A percentile compares a stretch with the other conserved stretches of the same genome.
These are phyloP conservation scores for Limenitis camilla DNA, from an alignment of 2,888 invertebrate species.

Conservation along the genomic window DNA sequence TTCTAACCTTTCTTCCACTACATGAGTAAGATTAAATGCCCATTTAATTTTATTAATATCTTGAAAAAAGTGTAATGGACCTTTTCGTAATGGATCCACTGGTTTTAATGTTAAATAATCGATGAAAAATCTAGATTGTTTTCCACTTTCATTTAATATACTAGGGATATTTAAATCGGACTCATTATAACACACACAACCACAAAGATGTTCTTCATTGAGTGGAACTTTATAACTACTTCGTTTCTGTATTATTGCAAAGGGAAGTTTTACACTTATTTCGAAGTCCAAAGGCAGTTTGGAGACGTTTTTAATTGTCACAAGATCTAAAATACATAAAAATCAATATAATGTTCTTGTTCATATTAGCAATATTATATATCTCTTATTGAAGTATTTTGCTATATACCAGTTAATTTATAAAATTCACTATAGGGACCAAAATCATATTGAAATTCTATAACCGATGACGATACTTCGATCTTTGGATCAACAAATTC, in stretches of 20 bases:
- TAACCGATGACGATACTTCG: constrained; percentile 56
- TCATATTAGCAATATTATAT: too few relatives aligned
- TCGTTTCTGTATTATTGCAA: constrained; percentile 57
- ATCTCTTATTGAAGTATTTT: too few relatives aligned
- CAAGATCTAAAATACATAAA: constrained; percentile 55
- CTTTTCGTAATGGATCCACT: constrained; percentile 46
- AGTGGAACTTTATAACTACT: constrained; percentile 49
- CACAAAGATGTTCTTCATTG: constrained; percentile 50
- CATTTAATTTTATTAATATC: constrained; percentile 63
- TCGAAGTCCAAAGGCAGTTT: constrained; percentile 64
- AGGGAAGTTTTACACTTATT: constrained; percentile 65
- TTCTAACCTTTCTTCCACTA: constrained; percentile 53
- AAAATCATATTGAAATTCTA: constrained; percentile 69
- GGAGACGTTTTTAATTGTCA: constrained; percentile 72
- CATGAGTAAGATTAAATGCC: constrained; percentile 55
- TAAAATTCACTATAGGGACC: constrained; percentile 59
- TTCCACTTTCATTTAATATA: constrained; percentile 39
- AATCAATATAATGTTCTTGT: neutral
- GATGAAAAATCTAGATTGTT: constrained; percentile 43
- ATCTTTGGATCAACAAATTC: constrained; percentile 76
- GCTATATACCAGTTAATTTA: constrained; percentile 56
- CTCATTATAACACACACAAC: constrained; percentile 55
- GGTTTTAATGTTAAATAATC: constrained; percentile 57
- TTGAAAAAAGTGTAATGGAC: constrained; percentile 55
- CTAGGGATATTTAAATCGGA: constrained; percentile 48